phyloP scores from a whole-genome alignment of 2,888 invertebrate species.

The Mesodorylaimus sp. region DNA sequence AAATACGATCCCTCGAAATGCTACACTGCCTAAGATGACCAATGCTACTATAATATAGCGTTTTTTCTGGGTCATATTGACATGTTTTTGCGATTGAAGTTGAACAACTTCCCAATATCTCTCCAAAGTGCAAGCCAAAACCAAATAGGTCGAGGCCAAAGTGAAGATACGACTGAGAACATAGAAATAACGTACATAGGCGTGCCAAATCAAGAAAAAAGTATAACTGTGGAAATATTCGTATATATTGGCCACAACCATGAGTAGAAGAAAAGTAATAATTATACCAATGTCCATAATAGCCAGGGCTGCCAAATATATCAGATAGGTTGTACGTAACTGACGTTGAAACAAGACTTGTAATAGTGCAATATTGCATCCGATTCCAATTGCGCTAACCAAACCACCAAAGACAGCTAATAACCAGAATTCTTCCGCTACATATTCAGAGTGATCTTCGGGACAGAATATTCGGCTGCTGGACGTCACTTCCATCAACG shows the following conservation, averaged over 20 bases:
- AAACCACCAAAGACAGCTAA: no score
- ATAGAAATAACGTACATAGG: not conserved
- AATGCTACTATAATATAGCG: not conserved
- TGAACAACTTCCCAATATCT: not conserved
- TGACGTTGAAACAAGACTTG: no score
- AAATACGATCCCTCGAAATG: not conserved
- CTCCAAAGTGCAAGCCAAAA: conserved; percentile 1
- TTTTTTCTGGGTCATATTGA: not conserved
- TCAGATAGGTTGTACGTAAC: not conserved
- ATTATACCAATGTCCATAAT: not conserved
- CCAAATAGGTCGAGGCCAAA: conserved; percentile 1
- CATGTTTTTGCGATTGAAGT: no score
- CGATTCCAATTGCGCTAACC: no score
- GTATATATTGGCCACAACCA: not conserved
- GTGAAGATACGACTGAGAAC: not conserved
- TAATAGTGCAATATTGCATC: no score
- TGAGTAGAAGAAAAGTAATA: not conserved
- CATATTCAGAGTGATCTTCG: no score
- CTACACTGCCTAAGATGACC: not conserved
- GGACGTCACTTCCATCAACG: no score
- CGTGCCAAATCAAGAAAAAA: not conserved
- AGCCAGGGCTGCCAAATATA: conserved; percentile 6
- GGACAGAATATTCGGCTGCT: no score
- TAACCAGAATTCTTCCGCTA: no score
- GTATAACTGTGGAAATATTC: not conserved